phyloP scores from a whole-genome alignment of 2,888 invertebrate genomes.

The Eupithecia inturbata region DNA sequence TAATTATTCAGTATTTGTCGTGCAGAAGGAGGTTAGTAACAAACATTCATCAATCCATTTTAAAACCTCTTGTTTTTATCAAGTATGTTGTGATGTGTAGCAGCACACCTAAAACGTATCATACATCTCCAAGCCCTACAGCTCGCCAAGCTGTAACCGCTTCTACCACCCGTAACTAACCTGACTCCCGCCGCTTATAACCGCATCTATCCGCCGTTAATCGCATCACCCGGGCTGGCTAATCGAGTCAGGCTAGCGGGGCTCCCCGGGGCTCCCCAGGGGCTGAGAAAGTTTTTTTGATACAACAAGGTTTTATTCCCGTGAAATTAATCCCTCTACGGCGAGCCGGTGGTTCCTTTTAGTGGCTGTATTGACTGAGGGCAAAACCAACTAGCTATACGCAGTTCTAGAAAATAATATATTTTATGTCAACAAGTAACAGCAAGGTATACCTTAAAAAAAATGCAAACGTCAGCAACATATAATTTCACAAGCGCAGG shows the following conservation, averaged over 20 bases:
- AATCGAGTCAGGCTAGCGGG: conserved; percentile 21
- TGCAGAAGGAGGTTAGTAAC: too few relatives aligned
- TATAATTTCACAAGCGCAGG: too few relatives aligned
- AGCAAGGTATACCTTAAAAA: too few relatives aligned
- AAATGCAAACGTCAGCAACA: too few relatives aligned
- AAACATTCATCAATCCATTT: too few relatives aligned
- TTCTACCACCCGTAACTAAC: not conserved
- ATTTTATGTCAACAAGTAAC: too few relatives aligned
- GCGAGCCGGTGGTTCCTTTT: not conserved
- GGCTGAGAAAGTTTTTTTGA: conserved; percentile 8
- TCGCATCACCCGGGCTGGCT: conserved; percentile 17
- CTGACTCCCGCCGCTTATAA: conserved; percentile 17
- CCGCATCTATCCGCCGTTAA: conserved; percentile 22
- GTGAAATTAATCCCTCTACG: conserved; percentile 5
- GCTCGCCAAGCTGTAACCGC: not conserved
- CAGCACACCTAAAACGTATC: not conserved
- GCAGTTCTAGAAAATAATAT: too few relatives aligned
- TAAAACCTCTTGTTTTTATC: not conserved
- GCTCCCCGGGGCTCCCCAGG: not conserved
- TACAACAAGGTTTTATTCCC: conserved; percentile 9
- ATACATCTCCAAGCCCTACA: not conserved
- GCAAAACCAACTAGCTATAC: not conserved
- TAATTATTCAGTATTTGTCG: too few relatives aligned
- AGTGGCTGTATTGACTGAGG: not conserved
- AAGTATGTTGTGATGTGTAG: not conserved